Evolutionary conservation across 1,140 invertebrate species (phyloP), one percentile per base, ranked within the genome.

Genomic region (Drosophila takahashii): DNA sequence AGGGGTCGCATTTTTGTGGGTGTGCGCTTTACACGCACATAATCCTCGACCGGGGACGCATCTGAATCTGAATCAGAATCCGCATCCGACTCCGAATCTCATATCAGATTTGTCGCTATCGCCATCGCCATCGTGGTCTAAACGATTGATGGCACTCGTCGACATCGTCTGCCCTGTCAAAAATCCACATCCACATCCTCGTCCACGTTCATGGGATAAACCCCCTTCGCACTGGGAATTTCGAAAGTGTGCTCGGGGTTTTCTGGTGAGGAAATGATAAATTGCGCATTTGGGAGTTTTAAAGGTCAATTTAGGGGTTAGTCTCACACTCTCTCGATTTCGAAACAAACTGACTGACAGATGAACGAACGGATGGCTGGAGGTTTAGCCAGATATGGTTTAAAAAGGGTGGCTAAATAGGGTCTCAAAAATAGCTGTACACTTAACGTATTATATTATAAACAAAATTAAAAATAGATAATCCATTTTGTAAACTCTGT

Each of bases 221-320:
- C 27, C 44, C 44, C 42, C 27, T 37, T 52, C 18, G 42, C 48
- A 15, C 5, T 15, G 64, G 22, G 15, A 42, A 34, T 61, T 10
- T 29, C 15, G 27, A 15, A 37, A 39, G 58, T 22, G 48, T 44
- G 26, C 37, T 16, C 22, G 11, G 42, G 51, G 52, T 50, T 52
- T 66, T 61, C 53, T 67, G 80, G 77, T 57, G 85, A 80, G 84
- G 85, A 90, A 90, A 90, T 90, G 87, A 90, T 90, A 90, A 90
- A 90, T 90, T 90, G 87, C 81, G 89, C 87, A 90, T 90, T 90
- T 90, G 87, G 83, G 87, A 90, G 89, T 90, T 90, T 90, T 90
- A 90, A 86, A 90, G 87, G 87, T 90, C 83, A 90, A 84, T 87
- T 90, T 90, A 90, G 89, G 87, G 87, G 87, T 90, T 79, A 83